Evolutionary conservation across 2,888 invertebrate species (phyloP), one percentile per base, ranked within the genome.

Genomic region (Phanerotoma sp.): DNA sequence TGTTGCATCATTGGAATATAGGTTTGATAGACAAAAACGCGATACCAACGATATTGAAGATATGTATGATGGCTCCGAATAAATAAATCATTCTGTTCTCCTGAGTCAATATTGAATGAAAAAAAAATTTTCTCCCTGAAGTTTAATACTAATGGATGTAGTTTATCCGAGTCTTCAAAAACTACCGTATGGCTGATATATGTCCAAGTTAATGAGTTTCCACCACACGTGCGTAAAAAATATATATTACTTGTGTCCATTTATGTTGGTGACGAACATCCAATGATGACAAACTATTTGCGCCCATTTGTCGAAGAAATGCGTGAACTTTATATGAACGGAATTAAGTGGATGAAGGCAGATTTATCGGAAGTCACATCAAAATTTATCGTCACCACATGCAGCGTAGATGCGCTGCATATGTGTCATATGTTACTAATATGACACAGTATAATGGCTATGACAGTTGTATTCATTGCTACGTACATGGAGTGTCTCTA

Each of bases 201-300:
- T 35, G 32, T 54, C 3, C 53, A 54, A 52, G 40, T 63, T 10
- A 61, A 62, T 21, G 62, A 63, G 48, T 25, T 63, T 1, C 49
- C 62, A 5, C 62, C 60, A 11, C 57, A 60, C 16, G 20, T 42
- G 7, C 35, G 60, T 3, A 57, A 58, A 18, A 59, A 55, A 35
- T 32, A 59, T 45, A 54, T 35, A 15, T 52, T 54, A 3, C 32
- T 61, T 6, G 52, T 49, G 9, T 57, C 18, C 9, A 18, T 60
- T 5, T 56, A 20, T 5, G 46, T 60, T 2, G 56, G 54, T 16
- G 11, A 50, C 1, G 5, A 25, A 30, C 44, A 60, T 44, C 60
- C 57, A n/a, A 4, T 22, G 4, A 49, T 42, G 51, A 52, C 47
- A 33, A 30, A 25, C 4, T 42, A 54, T 11, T 16, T 56, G 1